These are phyloP conservation scores for Oreochromis niloticus DNA, from an alignment of 2,113 vertebrate genomes.

Conservation along the genomic window DNA sequence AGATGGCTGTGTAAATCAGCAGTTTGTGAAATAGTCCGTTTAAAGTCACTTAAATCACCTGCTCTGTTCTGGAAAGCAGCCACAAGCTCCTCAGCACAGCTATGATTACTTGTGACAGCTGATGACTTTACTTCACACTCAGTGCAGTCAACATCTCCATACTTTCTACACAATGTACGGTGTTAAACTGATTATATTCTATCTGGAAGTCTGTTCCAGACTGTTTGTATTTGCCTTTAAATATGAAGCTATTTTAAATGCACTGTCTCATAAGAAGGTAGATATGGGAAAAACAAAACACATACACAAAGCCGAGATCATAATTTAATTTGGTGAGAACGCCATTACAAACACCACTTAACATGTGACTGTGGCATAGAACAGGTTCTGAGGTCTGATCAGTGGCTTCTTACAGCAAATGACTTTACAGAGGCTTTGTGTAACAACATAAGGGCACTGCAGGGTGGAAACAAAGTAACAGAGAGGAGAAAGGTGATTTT, in stretches of 20 bases:
- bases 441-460: slow-evolving; percentile 1
- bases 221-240: neutral
- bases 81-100: neutral
- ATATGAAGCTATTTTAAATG: neutral
- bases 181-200: neutral
- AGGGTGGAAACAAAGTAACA: neutral
- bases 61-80: neutral
- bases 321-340: slow-evolving; percentile 29
- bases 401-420: neutral
- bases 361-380: neutral
- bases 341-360: neutral
- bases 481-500: neutral
- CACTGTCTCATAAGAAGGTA: neutral
- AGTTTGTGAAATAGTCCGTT: neutral
- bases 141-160: neutral
- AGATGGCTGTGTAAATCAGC: neutral
- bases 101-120: neutral
- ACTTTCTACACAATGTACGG: neutral
- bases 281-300: neutral
- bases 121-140: neutral
- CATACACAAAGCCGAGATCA: neutral
- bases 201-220: neutral
- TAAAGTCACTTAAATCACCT: neutral
- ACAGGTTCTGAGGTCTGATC: neutral
- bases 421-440: neutral